Evolutionary conservation across 2,888 invertebrate species (phyloP).

Genomic region (Eupithecia insigniata): DNA sequence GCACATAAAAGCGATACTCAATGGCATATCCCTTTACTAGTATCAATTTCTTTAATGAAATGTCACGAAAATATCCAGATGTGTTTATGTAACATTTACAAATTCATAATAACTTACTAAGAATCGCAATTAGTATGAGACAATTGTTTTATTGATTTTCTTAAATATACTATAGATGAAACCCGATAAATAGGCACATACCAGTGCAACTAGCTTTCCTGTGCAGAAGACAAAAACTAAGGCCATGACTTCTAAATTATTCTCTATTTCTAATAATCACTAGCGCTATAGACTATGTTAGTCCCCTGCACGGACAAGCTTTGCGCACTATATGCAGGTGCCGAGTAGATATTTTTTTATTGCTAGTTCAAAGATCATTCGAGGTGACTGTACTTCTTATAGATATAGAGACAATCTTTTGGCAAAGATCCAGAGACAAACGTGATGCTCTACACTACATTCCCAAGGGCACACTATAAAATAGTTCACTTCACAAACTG

Average conservation of each 20-base stretch:
- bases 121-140: background rate
- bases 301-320: slow-evolving; percentile 1
- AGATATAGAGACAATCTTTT: slow-evolving; percentile 54
- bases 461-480: slow-evolving; percentile 55
- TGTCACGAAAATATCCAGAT: slow-evolving; percentile 25
- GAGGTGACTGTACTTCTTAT: slow-evolving; percentile 43
- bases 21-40: slow-evolving; percentile 83
- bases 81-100: slow-evolving; percentile 1
- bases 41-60: slow-evolving; percentile 40
- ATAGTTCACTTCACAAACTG: slow-evolving; percentile 41
- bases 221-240: background rate
- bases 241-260: background rate
- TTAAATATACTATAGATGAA: background rate
- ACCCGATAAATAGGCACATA: background rate
- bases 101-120: background rate
- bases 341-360: slow-evolving; percentile 23
- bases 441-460: slow-evolving; percentile 48
- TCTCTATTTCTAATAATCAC: background rate
- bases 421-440: slow-evolving; percentile 61
- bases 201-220: slow-evolving; percentile 1
- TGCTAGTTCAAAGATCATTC: slow-evolving; percentile 38
- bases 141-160: background rate
- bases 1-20: slow-evolving; percentile 68
- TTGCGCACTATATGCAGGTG: background rate
- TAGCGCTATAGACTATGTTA: background rate